Conservation (phyloP, 64 coral and sea anemone genomes). For the Cladopsammia gracilis region DNA sequence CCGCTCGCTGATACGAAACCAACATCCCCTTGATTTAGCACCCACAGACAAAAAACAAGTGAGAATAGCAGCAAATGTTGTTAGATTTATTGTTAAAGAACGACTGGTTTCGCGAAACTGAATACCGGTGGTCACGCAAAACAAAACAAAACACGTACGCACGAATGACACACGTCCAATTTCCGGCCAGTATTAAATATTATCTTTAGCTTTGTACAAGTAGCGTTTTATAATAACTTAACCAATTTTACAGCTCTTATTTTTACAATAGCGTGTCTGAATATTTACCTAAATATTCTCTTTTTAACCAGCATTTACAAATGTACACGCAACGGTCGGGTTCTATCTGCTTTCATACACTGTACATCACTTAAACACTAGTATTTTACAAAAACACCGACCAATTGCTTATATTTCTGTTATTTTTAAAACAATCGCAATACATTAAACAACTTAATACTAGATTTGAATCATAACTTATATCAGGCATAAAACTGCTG, state of each 20-base stretch:
- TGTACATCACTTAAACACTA: no score
- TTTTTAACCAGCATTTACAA: slow-evolving; percentile 32
- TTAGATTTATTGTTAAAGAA: background rate
- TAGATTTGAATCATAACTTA: background rate
- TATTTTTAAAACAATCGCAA: background rate
- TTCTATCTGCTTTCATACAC: background rate
- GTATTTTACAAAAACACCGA: background rate
- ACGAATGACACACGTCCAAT: slow-evolving; percentile 49
- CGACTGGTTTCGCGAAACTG: slow-evolving; percentile 39
- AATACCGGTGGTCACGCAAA: slow-evolving; percentile 44
- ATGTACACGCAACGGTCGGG: background rate
- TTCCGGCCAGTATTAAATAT: slow-evolving; percentile 17
- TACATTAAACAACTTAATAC: background rate
- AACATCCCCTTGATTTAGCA: no score
- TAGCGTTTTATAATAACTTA: slow-evolving; percentile 41
- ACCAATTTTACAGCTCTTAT: slow-evolving; percentile 21
- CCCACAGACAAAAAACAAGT: background rate
- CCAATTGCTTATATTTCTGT: background rate
- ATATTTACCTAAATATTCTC: slow-evolving; percentile 10
- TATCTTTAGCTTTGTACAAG: slow-evolving; percentile 27
- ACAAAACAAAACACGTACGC: slow-evolving; percentile 51
- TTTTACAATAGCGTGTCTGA: slow-evolving; percentile 8
- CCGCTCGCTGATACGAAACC: background rate
- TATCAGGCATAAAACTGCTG: slow-evolving; percentile 19
- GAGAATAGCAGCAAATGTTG: background rate